These are phyloP conservation scores for Cheilosia scutellata DNA, from an alignment of 2,888 invertebrate genomes.

Conservation along the genomic window DNA sequence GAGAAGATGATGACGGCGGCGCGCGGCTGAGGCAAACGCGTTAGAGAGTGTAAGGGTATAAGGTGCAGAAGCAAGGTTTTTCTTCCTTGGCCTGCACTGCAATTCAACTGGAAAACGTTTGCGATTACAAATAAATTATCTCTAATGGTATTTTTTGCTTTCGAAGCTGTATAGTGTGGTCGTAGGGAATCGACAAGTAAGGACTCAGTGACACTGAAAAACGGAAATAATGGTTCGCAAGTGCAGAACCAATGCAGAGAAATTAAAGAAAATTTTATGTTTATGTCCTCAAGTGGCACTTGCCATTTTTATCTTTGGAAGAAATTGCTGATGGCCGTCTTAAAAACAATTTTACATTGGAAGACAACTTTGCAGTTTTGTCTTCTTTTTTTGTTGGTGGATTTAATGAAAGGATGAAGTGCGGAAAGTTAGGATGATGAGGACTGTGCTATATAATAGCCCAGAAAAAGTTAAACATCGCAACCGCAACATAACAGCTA, in stretches of 20 bases:
- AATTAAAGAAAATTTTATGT: constrained; percentile 74
- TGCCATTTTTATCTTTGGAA: constrained; percentile 67
- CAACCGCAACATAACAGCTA: too few species aligned
- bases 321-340: constrained; percentile 59
- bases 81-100: constrained; percentile 55
- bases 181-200: constrained; percentile 58
- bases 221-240: constrained; percentile 71
- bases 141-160: constrained; percentile 81
- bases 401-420: too few species aligned
- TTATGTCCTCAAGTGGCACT: constrained; percentile 68
- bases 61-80: constrained; percentile 4
- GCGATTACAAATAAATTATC: constrained; percentile 84
- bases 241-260: constrained; percentile 59
- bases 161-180: constrained; percentile 37
- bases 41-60: constrained; percentile 11
- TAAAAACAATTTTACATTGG: constrained; percentile 38
- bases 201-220: constrained; percentile 73
- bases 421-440: too few species aligned
- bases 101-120: constrained; percentile 79
- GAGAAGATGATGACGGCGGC: constrained; percentile 48
- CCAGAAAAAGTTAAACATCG: too few species aligned
- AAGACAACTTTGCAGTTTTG: neutral
- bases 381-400: too few species aligned
- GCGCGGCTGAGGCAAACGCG: neutral
- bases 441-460: too few species aligned